Evolutionary conservation across 1,140 invertebrate species (phyloP).

Genomic region (Bombus terrestris): DNA sequence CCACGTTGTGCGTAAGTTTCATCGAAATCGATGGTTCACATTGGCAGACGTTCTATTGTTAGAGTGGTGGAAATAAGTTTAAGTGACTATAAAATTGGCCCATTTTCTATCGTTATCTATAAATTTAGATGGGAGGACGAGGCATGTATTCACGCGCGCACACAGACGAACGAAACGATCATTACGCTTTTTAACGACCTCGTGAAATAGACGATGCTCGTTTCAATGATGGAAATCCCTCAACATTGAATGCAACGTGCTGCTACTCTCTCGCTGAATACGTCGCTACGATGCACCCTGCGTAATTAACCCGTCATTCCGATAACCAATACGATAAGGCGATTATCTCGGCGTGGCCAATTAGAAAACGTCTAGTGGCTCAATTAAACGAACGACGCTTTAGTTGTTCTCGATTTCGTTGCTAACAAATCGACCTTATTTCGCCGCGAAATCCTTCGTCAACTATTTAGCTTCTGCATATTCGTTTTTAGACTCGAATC

Average conservation of each 20-base stretch:
- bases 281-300: conserved; percentile 3
- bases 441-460: background rate
- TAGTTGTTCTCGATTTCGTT: conserved; percentile 47
- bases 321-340: conserved; percentile 61
- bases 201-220: background rate
- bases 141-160: background rate
- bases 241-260: background rate
- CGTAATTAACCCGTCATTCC: conserved; percentile 59
- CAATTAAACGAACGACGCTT: conserved; percentile 35
- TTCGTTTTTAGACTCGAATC: background rate
- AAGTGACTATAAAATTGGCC: background rate
- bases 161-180: background rate
- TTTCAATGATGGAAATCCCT: background rate
- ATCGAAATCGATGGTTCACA: background rate
- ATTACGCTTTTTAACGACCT: background rate
- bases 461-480: too few relatives aligned
- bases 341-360: conserved; percentile 45
- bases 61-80: background rate
- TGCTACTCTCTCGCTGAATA: conserved; percentile 4
- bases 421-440: background rate
- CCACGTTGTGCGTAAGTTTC: background rate
- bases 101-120: background rate
- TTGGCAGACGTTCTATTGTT: background rate
- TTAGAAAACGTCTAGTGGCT: conserved; percentile 47
- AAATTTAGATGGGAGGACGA: background rate